Evolutionary conservation across 2,113 vertebrate species (phyloP), one percentile per base, ranked within the genome.

Genomic region (Apodemus sylvaticus): DNA sequence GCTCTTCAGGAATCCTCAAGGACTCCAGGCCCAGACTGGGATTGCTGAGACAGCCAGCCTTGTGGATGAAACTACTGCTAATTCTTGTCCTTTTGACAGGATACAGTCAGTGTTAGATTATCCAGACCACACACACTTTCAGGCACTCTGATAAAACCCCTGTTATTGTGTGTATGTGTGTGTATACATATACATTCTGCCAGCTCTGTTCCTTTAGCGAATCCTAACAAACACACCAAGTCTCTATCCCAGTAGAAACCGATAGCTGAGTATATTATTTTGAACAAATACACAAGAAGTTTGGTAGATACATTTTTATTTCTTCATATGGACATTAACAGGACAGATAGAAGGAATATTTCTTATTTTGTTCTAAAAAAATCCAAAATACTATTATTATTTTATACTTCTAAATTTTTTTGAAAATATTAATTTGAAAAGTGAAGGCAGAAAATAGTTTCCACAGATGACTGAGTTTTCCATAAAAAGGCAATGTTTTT

Each of bases 181-280:
- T 64, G 62, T 26, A 3, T 10, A 26, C 20, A 64, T 64, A 64
- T 64, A 64, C 10, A 64, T 64, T 60, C 36, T 26, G 20, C 58
- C 20, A 60, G 12, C 13, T 82, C 34, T 82, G 55, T 60, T 82
- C 22, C 26, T 24, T 60, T 82, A 39, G 55, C 7, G 5, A 82
- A 82, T 7, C 3, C 36, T n/a, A 3, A n/a, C 19, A 24, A 58
- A 60, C 13, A n/a, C 36, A 39, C 96, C 98, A 98, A 98, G 97
- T 94, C 97, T 97, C 98, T 97, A 97, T 96, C 42, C 93, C 17
- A 95, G 96, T 90, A 96, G 96, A 93, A 97, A 98, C 34, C 96
- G 94, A 93, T 91, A 55, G 90, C 91, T 96, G 94, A 68, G n/a
- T n/a, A n/a, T n/a, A n/a, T 93, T 96, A 92, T 79, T 48, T 76